These are phyloP conservation scores for Vidua chalybeata DNA, from an alignment of 2,113 vertebrate species.

Conservation along the genomic window DNA sequence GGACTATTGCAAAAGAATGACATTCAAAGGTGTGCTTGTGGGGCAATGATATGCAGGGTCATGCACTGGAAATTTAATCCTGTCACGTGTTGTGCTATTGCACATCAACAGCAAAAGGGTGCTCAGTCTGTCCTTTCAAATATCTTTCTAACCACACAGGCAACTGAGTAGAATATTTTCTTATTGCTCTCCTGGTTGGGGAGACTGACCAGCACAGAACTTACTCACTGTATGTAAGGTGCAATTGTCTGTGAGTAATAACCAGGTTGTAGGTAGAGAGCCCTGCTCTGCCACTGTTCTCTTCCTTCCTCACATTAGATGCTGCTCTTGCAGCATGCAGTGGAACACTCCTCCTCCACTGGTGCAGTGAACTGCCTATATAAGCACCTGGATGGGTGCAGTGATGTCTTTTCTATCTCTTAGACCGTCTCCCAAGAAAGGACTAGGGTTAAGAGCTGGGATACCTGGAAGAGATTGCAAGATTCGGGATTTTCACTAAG, in stretches of 20 bases:
- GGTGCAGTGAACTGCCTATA: neutral
- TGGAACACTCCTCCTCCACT: neutral
- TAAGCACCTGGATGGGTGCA: fast-evolving
- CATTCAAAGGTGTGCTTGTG: neutral
- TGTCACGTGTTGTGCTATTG: neutral
- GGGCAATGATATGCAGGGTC: neutral
- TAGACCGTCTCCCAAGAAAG: neutral
- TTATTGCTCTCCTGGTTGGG: neutral
- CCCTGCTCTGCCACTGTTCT: neutral
- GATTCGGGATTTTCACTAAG: neutral
- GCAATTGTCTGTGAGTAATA: neutral
- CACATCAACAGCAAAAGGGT: neutral
- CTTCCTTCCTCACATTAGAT: neutral
- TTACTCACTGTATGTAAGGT: neutral
- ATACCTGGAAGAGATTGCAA: neutral
- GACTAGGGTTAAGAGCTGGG: neutral
- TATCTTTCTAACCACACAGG: neutral
- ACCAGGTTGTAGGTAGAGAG: neutral
- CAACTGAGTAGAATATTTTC: neutral
- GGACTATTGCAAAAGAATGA: neutral
- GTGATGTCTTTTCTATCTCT: neutral
- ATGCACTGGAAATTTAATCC: neutral
- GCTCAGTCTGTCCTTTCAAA: neutral
- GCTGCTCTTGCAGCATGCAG: neutral
- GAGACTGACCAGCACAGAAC: neutral